These are phyloP conservation scores for Allophyes oxyacanthae DNA, from an alignment of 2,888 invertebrate species.

Conservation along the genomic window DNA sequence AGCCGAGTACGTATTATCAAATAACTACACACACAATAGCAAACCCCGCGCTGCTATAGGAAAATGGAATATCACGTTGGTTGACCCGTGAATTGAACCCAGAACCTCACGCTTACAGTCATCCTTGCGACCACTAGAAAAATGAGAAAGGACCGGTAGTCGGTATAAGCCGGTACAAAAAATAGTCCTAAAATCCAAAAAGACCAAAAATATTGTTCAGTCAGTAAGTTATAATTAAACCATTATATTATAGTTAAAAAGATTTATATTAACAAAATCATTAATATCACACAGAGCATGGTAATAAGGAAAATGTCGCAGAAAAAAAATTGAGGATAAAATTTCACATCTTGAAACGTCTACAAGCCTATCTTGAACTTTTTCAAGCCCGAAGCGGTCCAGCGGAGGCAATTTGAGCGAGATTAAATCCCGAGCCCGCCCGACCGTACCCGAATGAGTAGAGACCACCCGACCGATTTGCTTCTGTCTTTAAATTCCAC, in stretches of 20 bases:
- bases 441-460: conserved; percentile 63
- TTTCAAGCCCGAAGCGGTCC: conserved; percentile 61
- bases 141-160: too few relatives aligned
- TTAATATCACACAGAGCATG: conserved; percentile 53
- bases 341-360: conserved; percentile 62
- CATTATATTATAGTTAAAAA: not conserved
- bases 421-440: conserved; percentile 70
- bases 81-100: too few relatives aligned
- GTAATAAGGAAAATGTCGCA: conserved; percentile 60
- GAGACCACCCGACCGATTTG: conserved; percentile 54
- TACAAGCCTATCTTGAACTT: conserved; percentile 61
- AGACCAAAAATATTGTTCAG: too few relatives aligned
- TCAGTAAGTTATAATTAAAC: not conserved
- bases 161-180: too few relatives aligned
- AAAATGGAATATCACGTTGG: too few relatives aligned
- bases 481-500: conserved; percentile 58
- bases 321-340: conserved; percentile 62
- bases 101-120: too few relatives aligned
- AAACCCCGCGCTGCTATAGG: too few relatives aligned
- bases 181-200: too few relatives aligned
- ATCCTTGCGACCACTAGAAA: too few relatives aligned
- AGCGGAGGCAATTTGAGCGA: conserved; percentile 69
- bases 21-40: too few relatives aligned
- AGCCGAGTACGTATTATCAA: too few relatives aligned
- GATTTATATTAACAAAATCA: conserved; percentile 40